Conservation (phyloP, 2,797 vertebrate genomes). For the Clarias laeviceps region DNA sequence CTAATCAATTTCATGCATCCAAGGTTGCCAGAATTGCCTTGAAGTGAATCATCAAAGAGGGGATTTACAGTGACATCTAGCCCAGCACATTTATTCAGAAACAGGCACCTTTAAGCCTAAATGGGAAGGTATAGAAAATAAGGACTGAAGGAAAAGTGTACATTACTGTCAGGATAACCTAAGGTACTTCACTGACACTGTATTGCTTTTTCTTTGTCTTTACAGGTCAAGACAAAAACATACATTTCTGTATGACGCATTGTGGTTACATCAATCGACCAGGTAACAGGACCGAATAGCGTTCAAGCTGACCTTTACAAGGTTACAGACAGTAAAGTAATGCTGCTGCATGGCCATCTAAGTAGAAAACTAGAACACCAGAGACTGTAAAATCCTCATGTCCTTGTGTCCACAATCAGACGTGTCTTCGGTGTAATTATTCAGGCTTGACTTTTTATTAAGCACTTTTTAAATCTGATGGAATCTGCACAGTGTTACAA, state of each 20-base stretch:
- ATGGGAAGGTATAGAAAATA: not conserved
- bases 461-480: not conserved
- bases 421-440: not conserved
- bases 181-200: not conserved
- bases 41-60: not conserved
- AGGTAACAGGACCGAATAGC: not conserved
- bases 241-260: no score
- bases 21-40: not conserved
- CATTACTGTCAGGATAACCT: not conserved
- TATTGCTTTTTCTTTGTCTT: not conserved
- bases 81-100: no score
- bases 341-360: not conserved
- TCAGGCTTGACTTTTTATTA: not conserved
- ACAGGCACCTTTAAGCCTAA: not conserved
- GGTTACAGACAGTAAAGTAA: not conserved
- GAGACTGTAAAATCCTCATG: not conserved
- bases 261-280: not conserved
- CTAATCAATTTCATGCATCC: not conserved
- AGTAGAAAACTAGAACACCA: not conserved
- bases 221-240: no score
- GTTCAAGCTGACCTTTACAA: not conserved
- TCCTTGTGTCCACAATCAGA: not conserved
- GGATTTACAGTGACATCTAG: not conserved
- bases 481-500: not conserved
- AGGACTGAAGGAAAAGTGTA: not conserved